Conservation (phyloP, 2,113 vertebrate species). For the Prinia subflava region DNA sequence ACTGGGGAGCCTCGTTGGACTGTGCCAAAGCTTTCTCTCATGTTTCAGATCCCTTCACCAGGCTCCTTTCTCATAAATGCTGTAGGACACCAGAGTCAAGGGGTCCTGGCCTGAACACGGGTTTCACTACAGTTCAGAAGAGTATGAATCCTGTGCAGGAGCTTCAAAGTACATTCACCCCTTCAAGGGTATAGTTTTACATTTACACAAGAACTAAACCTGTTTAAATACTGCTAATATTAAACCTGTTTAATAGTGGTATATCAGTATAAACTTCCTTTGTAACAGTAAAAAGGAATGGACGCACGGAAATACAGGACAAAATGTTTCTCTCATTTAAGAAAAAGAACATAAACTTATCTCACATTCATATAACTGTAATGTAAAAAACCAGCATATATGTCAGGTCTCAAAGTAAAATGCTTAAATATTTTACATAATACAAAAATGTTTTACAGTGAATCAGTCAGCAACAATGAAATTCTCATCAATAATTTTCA, state of each 20-base stretch:
- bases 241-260: not conserved
- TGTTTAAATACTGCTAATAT: not conserved
- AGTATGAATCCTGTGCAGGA: not conserved
- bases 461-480: not conserved
- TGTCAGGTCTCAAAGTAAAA: not conserved
- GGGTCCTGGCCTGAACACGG: fast-evolving
- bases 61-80: not conserved
- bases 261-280: not conserved
- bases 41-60: not conserved
- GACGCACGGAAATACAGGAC: not conserved
- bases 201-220: not conserved
- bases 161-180: not conserved
- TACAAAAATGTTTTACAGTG: not conserved
- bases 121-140: not conserved
- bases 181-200: not conserved
- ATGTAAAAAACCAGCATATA: not conserved
- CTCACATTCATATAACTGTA: not conserved
- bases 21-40: not conserved
- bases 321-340: not conserved
- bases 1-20: not conserved
- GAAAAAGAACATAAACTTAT: not conserved
- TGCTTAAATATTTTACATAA: not conserved
- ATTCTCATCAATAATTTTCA: not conserved
- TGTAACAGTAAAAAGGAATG: not conserved
- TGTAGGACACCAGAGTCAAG: not conserved